Base-by-base conservation (phyloP, 2,113 vertebrate species). In the Phoxinus phoxinus region DNA sequence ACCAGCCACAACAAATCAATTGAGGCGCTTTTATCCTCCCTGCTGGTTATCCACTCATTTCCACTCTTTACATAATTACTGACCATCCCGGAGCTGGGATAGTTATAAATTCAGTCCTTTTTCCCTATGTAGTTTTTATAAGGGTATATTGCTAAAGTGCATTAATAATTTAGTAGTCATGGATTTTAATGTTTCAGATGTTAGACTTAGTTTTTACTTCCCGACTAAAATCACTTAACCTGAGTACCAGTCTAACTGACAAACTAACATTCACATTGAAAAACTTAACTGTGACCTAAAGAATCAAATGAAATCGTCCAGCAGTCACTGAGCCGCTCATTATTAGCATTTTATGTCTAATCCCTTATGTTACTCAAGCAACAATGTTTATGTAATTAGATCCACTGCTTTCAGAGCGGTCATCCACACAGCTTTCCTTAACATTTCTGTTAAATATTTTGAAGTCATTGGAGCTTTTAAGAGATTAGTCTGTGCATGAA, bases 391-490 rank as follows among this genome's bases (percentile, higher is more conserved):
- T 72, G 77, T 85, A 79, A 86, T 80, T 41, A 67, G 75, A 81
- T 67, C 78, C 32, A 41, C 19, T 48, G 23, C 32, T 65, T 74
- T 83, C 46, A 19, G 51, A 72, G 65, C 27, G 37, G 56, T 84
- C 79, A 63, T 63, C 32, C 63, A 35, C 27, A 46, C 51, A 25
- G 44, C 44, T 53, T 61, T 76, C 3, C 13, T 59, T 44, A 79
- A 53, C 81, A 63, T 75, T 35, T 77, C 75, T 46, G 51, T 83
- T 61, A 81, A 63, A 84, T 74, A 86, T 90, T 85, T 87, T 84
- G n/a, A 46, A 5, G 79, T 87, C 83, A 86, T 86, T 79, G 27
- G 78, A 86, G 83, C 82, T 81, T 87, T 81, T 82, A 81, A 85
- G 25, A 76, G 86, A 86, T 63, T 69, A 87, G 48, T 25, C 65